Conservation (phyloP, 2,797 vertebrate species). For the Botia kubotai region DNA sequence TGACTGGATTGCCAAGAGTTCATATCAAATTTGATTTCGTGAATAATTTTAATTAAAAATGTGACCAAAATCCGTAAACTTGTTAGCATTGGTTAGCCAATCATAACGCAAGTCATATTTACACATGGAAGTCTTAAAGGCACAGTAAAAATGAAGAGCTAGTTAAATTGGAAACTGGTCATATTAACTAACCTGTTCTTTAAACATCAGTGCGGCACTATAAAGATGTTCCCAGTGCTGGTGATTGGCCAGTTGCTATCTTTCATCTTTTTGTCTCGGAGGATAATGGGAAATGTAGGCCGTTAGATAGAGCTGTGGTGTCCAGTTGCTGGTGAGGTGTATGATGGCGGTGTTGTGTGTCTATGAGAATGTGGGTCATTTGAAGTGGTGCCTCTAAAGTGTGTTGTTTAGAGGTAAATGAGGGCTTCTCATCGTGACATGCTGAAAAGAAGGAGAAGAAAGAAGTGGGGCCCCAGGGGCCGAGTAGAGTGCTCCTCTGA, state of each 20-base stretch:
- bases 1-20: too few relatives aligned
- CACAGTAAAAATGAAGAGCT: not conserved
- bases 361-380: slow-evolving; percentile 82
- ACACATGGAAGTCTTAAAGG: not conserved
- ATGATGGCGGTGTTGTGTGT: slow-evolving; percentile 75
- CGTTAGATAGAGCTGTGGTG: slow-evolving; percentile 71
- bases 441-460: slow-evolving; percentile 82
- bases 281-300: slow-evolving; percentile 68
- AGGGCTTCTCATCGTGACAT: slow-evolving; percentile 80
- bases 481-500: slow-evolving; percentile 73
- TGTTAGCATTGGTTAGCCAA: not conserved
- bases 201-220: not conserved
- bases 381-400: slow-evolving; percentile 82
- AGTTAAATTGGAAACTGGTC: not conserved
- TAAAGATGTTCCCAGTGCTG: slow-evolving; percentile 26
- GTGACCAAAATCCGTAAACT: too few relatives aligned
- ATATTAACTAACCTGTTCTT: not conserved
- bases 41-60: too few relatives aligned
- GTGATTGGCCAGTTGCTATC: slow-evolving; percentile 27
- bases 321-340: slow-evolving; percentile 75
- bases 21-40: too few relatives aligned
- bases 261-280: slow-evolving; percentile 52
- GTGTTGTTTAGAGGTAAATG: slow-evolving; percentile 81
- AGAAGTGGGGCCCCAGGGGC: slow-evolving; percentile 75
- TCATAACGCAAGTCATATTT: not conserved